phyloP scores from a whole-genome alignment of 2,888 invertebrate genomes.

The Drosophila ochracea region DNA sequence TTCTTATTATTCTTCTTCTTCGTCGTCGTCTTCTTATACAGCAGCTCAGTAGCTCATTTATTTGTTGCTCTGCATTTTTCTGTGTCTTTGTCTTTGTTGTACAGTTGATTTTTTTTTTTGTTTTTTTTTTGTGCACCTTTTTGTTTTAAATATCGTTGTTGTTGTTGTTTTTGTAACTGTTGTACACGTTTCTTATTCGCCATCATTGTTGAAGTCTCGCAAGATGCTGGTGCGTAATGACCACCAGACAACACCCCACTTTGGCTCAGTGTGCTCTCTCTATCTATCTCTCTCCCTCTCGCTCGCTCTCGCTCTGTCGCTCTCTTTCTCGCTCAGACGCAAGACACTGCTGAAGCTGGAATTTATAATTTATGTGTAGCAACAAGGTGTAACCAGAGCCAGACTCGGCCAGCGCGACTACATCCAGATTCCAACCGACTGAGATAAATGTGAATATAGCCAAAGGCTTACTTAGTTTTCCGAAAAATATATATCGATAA shows the following conservation, averaged over 20 bases:
- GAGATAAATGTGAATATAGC: background rate
- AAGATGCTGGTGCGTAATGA: conserved; percentile 43
- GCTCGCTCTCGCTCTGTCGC: background rate
- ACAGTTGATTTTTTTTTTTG: conserved; percentile 2
- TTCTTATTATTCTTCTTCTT: background rate
- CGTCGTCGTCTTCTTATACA: conserved; percentile 5
- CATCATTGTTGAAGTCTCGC: conserved; percentile 37
- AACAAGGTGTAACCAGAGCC: conserved; percentile 14
- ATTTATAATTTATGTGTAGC: background rate
- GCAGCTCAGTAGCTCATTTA: conserved; percentile 21
- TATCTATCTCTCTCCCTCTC: background rate
- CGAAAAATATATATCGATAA: background rate
- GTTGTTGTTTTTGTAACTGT: conserved; percentile 7
- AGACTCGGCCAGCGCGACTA: background rate
- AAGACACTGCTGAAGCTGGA: conserved; percentile 2
- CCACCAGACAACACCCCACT: conserved; percentile 10
- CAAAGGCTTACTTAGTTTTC: background rate
- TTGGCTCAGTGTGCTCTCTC: conserved; percentile 4
- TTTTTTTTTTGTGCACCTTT: background rate
- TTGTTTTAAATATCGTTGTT: conserved; percentile 28
- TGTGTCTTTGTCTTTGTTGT: conserved; percentile 29
- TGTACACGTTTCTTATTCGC: conserved; percentile 27
- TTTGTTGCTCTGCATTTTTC: conserved; percentile 41
- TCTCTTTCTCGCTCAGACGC: background rate
- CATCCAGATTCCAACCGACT: background rate